These are phyloP conservation scores for Drymodes brunneopygia DNA, from an alignment of 2,113 vertebrate species.

Conservation along the genomic window DNA sequence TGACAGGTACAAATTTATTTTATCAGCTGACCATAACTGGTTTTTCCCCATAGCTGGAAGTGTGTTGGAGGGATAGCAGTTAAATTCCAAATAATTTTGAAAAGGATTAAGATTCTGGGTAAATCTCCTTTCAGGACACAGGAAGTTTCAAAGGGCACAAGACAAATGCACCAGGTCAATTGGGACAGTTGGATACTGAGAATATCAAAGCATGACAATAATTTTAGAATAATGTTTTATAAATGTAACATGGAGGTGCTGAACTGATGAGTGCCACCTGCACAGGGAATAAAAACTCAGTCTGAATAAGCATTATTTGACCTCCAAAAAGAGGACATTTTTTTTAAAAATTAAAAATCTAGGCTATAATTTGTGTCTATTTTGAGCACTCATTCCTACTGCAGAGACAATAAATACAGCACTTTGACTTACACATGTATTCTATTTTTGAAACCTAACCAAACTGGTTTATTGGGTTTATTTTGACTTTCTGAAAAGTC, in stretches of 20 bases:
- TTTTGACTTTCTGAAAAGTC: conserved; percentile 55
- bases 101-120: background rate
- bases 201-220: background rate
- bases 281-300: background rate
- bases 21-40: background rate
- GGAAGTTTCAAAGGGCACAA: background rate
- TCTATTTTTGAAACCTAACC: conserved; percentile 55
- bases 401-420: conserved; percentile 25
- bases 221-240: background rate
- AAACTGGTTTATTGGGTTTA: conserved; percentile 55
- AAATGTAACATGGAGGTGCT: background rate
- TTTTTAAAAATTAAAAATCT: background rate
- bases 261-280: background rate
- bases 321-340: background rate
- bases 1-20: background rate
- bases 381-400: background rate
- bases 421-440: conserved; percentile 2
- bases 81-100: background rate
- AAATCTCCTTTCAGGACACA: background rate
- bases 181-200: background rate
- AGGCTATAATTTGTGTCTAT: background rate
- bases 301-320: background rate
- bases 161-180: background rate
- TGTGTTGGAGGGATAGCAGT: background rate
- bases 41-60: background rate